phyloP scores from a whole-genome alignment of 2,888 invertebrate species.

The Parelbella ahira region DNA sequence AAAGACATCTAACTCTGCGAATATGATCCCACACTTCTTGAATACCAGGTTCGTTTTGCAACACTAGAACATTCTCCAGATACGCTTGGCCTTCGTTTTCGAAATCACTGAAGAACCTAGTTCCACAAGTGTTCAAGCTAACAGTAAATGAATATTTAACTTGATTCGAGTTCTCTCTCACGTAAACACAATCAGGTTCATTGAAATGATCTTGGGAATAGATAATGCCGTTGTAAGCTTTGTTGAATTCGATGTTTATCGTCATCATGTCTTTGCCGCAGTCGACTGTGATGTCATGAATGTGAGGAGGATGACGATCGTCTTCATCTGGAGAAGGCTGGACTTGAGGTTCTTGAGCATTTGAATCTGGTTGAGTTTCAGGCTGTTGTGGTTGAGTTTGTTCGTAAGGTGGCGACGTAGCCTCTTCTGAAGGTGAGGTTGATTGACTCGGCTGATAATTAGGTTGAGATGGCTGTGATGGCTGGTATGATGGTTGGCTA shows the following conservation, averaged over 20 bases:
- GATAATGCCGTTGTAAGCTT: conserved; percentile 87
- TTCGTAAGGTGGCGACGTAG: conserved; percentile 25
- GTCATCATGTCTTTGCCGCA: conserved; percentile 92
- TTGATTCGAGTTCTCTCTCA: conserved; percentile 84
- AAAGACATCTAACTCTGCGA: conserved; percentile 87
- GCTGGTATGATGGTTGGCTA: conserved; percentile 33
- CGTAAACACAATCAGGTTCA: conserved; percentile 86
- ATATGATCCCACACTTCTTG: conserved; percentile 90
- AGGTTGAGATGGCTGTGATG: conserved; percentile 32
- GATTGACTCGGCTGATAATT: conserved; percentile 34
- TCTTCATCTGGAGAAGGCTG: conserved; percentile 71
- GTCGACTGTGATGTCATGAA: conserved; percentile 87
- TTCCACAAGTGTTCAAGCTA: conserved; percentile 87
- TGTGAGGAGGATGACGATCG: conserved; percentile 86
- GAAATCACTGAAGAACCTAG: conserved; percentile 88
- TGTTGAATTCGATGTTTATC: conserved; percentile 88
- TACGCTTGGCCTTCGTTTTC: conserved; percentile 88
- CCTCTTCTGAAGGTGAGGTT: conserved; percentile 18
- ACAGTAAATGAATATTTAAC: conserved; percentile 87
- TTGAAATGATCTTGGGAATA: conserved; percentile 88
- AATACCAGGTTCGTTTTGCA: conserved; percentile 89
- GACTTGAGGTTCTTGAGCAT: conserved; percentile 28
- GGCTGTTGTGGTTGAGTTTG: conserved; percentile 35
- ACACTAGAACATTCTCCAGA: conserved; percentile 87
- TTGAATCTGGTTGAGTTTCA: conserved; percentile 28